A percentile compares a stretch with the other conserved stretches of the same genome.
Evolutionary conservation across 1,140 invertebrate species (phyloP).

Genomic region (Pseudomyrmex pallidus): DNA sequence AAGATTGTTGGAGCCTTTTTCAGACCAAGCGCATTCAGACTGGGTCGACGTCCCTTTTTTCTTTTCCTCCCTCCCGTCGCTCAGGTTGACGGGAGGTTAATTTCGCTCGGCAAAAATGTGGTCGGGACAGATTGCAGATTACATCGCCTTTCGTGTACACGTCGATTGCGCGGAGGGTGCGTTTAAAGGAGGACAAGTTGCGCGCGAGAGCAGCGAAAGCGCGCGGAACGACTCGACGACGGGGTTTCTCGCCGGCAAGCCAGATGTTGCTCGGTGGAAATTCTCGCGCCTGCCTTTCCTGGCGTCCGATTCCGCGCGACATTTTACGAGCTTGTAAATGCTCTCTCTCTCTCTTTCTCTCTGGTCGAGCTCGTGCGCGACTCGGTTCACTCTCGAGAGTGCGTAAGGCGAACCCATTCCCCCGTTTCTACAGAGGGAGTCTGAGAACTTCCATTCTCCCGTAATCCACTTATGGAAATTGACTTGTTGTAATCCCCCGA

Average conservation of each 20-base stretch:
- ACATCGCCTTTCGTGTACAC: slow-evolving; percentile 19
- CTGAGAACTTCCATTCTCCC: slow-evolving; percentile 23
- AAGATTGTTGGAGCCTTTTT: slow-evolving; percentile 44
- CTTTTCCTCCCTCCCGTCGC: too few relatives aligned
- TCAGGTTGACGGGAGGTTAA: slow-evolving; percentile 44
- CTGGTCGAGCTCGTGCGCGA: neutral
- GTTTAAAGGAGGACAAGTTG: slow-evolving; percentile 12
- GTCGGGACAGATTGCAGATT: slow-evolving; percentile 29
- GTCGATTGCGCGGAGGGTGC: slow-evolving; percentile 11
- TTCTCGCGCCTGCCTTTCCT: slow-evolving; percentile 7
- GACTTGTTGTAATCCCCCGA: slow-evolving; percentile 36
- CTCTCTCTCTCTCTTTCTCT: neutral
- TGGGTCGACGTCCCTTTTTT: neutral
- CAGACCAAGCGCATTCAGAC: slow-evolving; percentile 7
- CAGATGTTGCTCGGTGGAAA: slow-evolving; percentile 27
- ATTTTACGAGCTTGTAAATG: slow-evolving; percentile 22
- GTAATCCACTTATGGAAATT: slow-evolving; percentile 52
- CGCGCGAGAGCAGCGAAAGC: neutral
- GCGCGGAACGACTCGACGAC: neutral
- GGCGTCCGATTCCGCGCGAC: neutral
- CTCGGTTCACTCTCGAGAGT: neutral
- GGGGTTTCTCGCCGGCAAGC: neutral
- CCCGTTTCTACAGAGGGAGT: neutral
- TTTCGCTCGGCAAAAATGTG: slow-evolving; percentile 26
- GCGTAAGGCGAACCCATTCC: slow-evolving; percentile 37